Conservation (phyloP, 1,140 invertebrate genomes). For the Cepaea nemoralis region DNA sequence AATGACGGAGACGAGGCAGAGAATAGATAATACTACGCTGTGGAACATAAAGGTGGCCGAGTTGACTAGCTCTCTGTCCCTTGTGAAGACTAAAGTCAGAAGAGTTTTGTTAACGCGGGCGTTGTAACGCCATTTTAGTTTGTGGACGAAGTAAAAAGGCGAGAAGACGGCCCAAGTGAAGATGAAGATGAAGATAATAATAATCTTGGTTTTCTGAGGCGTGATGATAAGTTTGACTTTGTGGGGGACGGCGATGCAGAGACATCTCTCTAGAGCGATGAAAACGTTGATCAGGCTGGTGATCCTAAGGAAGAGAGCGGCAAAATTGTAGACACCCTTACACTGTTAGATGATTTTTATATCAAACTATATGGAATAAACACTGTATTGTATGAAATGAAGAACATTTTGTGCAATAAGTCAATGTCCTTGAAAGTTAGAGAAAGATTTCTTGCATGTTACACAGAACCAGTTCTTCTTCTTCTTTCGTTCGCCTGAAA, state of each 20-base stretch:
- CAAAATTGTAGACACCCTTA: too few species aligned
- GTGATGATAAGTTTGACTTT: conserved; percentile 12
- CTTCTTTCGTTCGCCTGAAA: too few species aligned
- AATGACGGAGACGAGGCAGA: not conserved
- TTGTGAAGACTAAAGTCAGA: not conserved
- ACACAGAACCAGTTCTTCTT: too few species aligned
- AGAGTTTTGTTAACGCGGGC: not conserved
- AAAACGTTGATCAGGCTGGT: too few species aligned
- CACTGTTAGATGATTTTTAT: too few species aligned
- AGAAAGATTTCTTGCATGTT: too few species aligned
- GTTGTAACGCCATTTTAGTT: not conserved
- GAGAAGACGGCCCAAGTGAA: not conserved
- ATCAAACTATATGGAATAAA: too few species aligned
- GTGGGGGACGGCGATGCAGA: not conserved
- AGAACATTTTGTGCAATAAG: too few species aligned
- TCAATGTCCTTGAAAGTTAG: too few species aligned
- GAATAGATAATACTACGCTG: not conserved
- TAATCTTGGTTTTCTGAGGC: not conserved
- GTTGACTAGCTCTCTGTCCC: not conserved
- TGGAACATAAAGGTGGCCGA: not conserved
- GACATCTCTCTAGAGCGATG: not conserved
- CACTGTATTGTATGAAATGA: too few species aligned
- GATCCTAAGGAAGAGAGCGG: not conserved
- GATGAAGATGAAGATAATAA: conserved; percentile 14
- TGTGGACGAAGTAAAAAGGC: not conserved